Base-by-base conservation (phyloP, 2,888 invertebrate species). In the Drosophila austrosaltans region DNA sequence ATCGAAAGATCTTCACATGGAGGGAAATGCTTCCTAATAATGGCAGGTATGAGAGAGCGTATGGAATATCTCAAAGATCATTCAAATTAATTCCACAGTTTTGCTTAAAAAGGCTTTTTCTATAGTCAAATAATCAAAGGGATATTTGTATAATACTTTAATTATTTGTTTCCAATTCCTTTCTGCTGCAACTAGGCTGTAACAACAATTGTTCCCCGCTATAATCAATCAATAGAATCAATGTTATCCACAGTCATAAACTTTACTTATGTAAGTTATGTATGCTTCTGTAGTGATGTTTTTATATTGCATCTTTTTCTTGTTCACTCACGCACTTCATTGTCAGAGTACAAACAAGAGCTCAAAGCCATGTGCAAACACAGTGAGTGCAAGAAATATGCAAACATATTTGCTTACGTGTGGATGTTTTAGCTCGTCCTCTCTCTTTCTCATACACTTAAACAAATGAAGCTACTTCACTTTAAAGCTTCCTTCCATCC, bases 381-480 rank as follows among this genome's bases (percentile, higher is more conserved):
- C 63, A 66, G 36, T 39, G 57, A 57, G 36, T 57, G 57, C 36
- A 57, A 57, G 22, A 39, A 60, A 71, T 68, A 53, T 72, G 68
- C 57, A 58, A 69, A 69, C 42, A 75, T 68, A 75, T 72, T 72
- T 72, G 72, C 61, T 75, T 72, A 72, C 61, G 61, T 62, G 72
- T 54, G 57, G 48, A 25, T 48, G 25, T 61, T 69, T 53, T 32
- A 62, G 61, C 61, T 54, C 61, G 36, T 48, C 57, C 2, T 53
- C 53, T 42, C 61, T 32, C 40, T n/a, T 40, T 39, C 72, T 39
- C 71, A 32, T 53, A 63, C 90, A 87, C 90, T 87, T 87, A 75
- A 83, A 78, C 80, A 88, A 88, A 89, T 87, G 90, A 87, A 89
- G 87, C 48, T 16, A 48, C 0, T 2, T 8, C 36, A 3, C 30